Percentiles rank a stretch among this genome's conserved stretches.
phyloP scores from a whole-genome alignment of 2,797 vertebrate genomes.

The Thaleichthys pacificus region DNA sequence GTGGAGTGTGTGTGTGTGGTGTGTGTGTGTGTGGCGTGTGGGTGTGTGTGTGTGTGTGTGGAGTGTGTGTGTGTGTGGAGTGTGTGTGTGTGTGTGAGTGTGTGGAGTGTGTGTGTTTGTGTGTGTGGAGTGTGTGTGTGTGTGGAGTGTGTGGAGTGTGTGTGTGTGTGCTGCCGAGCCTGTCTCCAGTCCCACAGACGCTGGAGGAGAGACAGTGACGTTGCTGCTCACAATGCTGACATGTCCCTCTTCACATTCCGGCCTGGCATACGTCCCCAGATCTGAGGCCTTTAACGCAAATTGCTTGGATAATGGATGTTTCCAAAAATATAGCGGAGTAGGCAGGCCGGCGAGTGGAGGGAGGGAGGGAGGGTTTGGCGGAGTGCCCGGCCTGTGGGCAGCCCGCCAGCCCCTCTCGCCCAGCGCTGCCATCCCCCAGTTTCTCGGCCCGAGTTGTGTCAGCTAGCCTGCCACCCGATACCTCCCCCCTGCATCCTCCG shows the following conservation, averaged over 20 bases:
- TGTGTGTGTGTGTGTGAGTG: no score
- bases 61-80: no score
- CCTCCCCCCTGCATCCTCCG: constrained; percentile 44
- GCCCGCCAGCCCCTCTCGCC: constrained; percentile 57
- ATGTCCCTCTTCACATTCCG: constrained; percentile 48
- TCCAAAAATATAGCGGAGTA: constrained; percentile 72
- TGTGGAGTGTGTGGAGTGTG: no score
- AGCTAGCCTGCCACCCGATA: constrained; percentile 55
- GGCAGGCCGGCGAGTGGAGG: constrained; percentile 61
- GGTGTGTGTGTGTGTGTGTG: no score
- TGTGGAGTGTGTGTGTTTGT: no score
- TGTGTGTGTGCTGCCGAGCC: no score
- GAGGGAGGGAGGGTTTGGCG: constrained; percentile 62
- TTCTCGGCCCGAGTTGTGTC: constrained; percentile 58
- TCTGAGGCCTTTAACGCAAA: constrained; percentile 66
- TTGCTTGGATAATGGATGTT: constrained; percentile 74
- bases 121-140: no score
- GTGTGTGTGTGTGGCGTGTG: no score
- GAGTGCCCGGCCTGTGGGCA: constrained; percentile 43
- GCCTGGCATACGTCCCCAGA: constrained; percentile 44
- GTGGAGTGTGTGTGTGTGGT: no score
- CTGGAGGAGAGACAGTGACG: constrained; percentile 30
- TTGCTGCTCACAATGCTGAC: constrained; percentile 32
- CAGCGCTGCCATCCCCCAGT: constrained; percentile 47
- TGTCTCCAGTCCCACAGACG: neutral